A percentile compares a stretch with the other conserved stretches of the same genome.
Evolutionary conservation across 2,113 vertebrate species (phyloP).

Genomic region (Pimephales promelas): DNA sequence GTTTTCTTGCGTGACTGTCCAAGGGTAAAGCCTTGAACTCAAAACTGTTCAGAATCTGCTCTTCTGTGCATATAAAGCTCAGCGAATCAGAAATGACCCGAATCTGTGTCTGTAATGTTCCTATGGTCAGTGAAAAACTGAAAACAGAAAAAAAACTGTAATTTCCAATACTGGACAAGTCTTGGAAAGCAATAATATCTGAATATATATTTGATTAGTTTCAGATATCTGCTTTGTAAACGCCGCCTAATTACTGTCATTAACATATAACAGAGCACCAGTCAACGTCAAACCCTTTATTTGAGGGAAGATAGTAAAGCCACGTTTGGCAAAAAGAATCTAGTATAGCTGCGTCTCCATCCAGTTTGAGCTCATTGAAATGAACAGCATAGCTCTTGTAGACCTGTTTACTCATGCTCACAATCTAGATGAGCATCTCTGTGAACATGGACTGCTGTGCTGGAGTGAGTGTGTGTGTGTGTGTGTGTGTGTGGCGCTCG

Average conservation of each 20-base stretch:
- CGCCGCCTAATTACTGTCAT: no score
- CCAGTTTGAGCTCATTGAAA: slow-evolving; percentile 50
- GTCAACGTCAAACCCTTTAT: no score
- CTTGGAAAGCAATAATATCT: neutral
- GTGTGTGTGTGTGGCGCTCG: slow-evolving; percentile 35
- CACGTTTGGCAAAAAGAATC: neutral
- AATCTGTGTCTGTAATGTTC: neutral
- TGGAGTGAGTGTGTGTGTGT: slow-evolving; percentile 30
- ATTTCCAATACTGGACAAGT: neutral
- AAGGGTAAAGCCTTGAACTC: slow-evolving; percentile 15
- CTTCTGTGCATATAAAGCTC: neutral
- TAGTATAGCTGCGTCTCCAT: neutral
- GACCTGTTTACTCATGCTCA: slow-evolving; percentile 52
- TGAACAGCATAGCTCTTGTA: slow-evolving; percentile 10
- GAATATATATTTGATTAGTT: neutral
- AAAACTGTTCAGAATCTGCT: slow-evolving; percentile 32
- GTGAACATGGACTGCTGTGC: slow-evolving; percentile 56
- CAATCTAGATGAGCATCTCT: slow-evolving; percentile 62
- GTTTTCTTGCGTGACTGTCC: neutral
- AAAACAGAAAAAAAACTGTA: neutral
- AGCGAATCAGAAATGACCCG: neutral
- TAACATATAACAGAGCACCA: no score
- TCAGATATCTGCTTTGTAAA: no score
- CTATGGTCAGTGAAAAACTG: neutral
- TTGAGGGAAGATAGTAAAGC: neutral